phyloP scores from a whole-genome alignment of 53 echinoderm and acorn worm species.

The Holothuria leucospilota region DNA sequence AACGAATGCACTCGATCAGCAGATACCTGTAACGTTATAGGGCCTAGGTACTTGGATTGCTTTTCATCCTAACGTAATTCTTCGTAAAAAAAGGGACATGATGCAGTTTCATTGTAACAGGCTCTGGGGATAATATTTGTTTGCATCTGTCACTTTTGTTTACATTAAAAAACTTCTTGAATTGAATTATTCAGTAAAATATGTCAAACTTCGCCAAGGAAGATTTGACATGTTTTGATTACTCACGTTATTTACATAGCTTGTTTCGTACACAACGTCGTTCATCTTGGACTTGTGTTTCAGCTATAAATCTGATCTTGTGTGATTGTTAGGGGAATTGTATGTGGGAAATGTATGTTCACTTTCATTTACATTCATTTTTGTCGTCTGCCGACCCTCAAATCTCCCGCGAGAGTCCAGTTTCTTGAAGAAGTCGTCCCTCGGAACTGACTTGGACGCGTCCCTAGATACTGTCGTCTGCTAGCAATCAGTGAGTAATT shows the following conservation, averaged over 20 bases:
- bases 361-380: conserved; percentile 6
- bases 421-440: neutral
- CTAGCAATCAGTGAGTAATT: neutral
- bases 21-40: too few relatives aligned
- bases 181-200: too few relatives aligned
- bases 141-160: too few relatives aligned
- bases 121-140: too few relatives aligned
- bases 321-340: neutral
- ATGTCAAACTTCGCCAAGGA: too few relatives aligned
- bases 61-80: too few relatives aligned
- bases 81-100: too few relatives aligned
- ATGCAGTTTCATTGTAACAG: too few relatives aligned
- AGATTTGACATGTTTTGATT: neutral
- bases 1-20: too few relatives aligned
- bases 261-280: neutral
- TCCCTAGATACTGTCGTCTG: neutral
- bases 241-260: neutral
- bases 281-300: neutral
- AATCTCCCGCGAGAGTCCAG: neutral
- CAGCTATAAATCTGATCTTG: neutral
- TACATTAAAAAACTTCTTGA: too few relatives aligned
- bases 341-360: neutral
- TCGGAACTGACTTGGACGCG: neutral
- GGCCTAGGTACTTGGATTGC: too few relatives aligned
- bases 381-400: neutral